Evolutionary conservation across 1,140 invertebrate species (phyloP), one percentile per base, ranked within the genome.

Genomic region (Steinernema khuongi): DNA sequence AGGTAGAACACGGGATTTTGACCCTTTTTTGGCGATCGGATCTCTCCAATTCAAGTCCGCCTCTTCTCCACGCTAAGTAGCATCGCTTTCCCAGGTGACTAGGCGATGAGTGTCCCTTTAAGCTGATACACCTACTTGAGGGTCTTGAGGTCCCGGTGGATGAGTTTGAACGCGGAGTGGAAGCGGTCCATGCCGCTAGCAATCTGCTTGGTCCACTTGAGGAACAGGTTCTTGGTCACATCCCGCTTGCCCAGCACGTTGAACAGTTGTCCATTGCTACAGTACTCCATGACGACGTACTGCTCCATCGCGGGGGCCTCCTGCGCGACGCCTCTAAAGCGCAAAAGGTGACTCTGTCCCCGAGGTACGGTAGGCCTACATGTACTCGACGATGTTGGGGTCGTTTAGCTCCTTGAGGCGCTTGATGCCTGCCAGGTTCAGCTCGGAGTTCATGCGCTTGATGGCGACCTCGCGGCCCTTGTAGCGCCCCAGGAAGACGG

Each of bases 121-220:
- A 29, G 26, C 19, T 17, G 66, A 14, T 2, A n/a, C 22, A 32
- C 67, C 44, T 69, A 79, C 75, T 96, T 88, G 31, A 86, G 86
- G 44, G 86, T 87, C 74, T 88, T 88, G 29, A 98, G 89, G 89
- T 99, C 96, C 78, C 96, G 88, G 81, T 98, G 96, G 83, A 98
- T 97, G 76, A 98, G 97, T 87, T 96, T 97, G 83, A 96, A 92
- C 14, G 90, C 89, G 11, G 50, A 14, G 87, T 99, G 96, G 32
- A 99, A 88, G 87, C 97, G 97, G 80, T 92, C 90, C 95, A 98
- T 97, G 2, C 95, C 96, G 76, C 90, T 89, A 7, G 94, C 94
- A 72, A 99, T 96, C 87, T 97, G 93, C 85, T 93, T 94, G 1
- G 94, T 91, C 94, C 94, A 99, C 66, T 91, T 90, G 1, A 94